Evolutionary conservation across 2,113 vertebrate species (phyloP).

Genomic region (Scytalopus superciliaris): DNA sequence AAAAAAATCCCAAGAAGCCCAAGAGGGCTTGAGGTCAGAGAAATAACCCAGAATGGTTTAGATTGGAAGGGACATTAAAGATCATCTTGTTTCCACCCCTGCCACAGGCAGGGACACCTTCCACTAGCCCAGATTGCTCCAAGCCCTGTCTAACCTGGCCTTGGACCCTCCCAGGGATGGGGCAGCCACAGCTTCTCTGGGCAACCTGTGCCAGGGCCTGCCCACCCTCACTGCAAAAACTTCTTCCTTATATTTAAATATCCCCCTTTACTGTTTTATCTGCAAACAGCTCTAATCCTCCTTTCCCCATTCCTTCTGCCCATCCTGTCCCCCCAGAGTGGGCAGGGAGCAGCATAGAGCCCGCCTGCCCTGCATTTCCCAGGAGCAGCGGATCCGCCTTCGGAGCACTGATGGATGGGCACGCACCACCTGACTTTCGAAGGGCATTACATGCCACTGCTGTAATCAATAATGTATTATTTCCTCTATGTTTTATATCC

Average conservation of each 20-base stretch:
- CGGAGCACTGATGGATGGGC: background rate
- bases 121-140: rapidly evolving
- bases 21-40: background rate
- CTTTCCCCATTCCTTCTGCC: background rate
- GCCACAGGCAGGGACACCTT: background rate
- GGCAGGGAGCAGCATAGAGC: background rate
- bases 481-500: slow-evolving; percentile 1
- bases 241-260: background rate
- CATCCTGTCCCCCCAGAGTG: background rate
- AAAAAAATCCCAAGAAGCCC: background rate
- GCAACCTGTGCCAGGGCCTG: background rate
- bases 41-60: background rate
- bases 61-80: background rate
- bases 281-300: background rate
- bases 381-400: background rate
- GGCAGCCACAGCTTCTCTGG: background rate
- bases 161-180: background rate
- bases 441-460: background rate
- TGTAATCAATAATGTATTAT: slow-evolving; percentile 68
- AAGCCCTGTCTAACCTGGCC: rapidly evolving
- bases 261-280: rapidly evolving
- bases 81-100: background rate
- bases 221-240: rapidly evolving
- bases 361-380: background rate
- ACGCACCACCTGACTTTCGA: background rate